Base-by-base conservation (phyloP, 2,888 invertebrate species). In the Melanophora roralis region DNA sequence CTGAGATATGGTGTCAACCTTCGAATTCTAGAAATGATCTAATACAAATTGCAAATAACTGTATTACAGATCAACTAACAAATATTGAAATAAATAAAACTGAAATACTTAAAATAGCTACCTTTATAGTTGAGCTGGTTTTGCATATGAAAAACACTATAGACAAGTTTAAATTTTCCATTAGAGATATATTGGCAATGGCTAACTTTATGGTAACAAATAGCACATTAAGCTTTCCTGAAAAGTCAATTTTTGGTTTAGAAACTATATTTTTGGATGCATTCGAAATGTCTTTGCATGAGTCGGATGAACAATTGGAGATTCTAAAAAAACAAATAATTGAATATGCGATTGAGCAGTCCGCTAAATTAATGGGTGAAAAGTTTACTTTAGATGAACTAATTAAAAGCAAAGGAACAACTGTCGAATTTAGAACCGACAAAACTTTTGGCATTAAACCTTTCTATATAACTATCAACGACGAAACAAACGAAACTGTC, bases 1-100 rank as follows among this genome's bases (percentile, higher is more conserved):
- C 99, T 0, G 99, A 99, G 91, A 97, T 99, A 86, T 99, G 99
- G 99, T 98, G 98, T 86, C 95, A 95, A 71, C 93, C 93, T 60
- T 94, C 94, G 9, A 92, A 93, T 14, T 92, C 93, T 23, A 91
- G 92, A 65, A 91, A 93, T 12, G 98, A 99, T 89, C 91, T 98
- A 45, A 90, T 94, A 12, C 91, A 92, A 67, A 98, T 99, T 74
- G 93, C 97, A 32, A 93, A 94, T 85, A 95, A 95, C 85, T 97
- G 97, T 88, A 78, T 75, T 1, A 49, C 16, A 2, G 74, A 81
- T 16, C 47, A 81, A 5, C 38, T 53, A 77, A 91, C 91, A 65
- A 91, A 91, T 0, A 21, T 43, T 9, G 91, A 89, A 34, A 91
- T 91, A 4, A 19, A 53, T 7, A 60, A 65, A 7, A 59, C 57